Base-by-base conservation (phyloP, 1,140 invertebrate species). In the Drosophila micromelanica region DNA sequence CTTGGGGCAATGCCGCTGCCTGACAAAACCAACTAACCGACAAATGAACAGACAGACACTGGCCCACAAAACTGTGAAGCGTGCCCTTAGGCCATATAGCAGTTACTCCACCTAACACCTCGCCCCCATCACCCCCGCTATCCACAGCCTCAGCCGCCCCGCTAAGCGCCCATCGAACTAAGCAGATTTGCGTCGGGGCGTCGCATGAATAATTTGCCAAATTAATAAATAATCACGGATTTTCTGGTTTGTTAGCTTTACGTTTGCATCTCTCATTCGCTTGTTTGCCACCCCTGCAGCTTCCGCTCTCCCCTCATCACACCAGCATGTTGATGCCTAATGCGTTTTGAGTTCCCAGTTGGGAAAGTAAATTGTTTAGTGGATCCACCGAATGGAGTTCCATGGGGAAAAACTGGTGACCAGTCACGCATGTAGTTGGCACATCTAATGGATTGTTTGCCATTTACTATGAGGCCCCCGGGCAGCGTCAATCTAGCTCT, bases 211-310 rank as follows among this genome's bases (percentile, higher is more conserved):
- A 86, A 86, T 86, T 86, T 86, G 80, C 81, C 81, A 86, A 86
- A 86, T 86, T 86, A 86, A 80, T 80, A 86, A 86, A 86, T 86
- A 86, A 86, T 86, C 81, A 86, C 81, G 81, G 81, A 86, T 80
- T 86, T 80, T 85, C 74, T 78, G 81, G 74, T 78, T 86, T 86
- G 81, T 78, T 86, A 78, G 71, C 72, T 78, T 71, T 72, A 65
- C 56, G 49, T 76, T 77, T 65, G 65, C 62, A 64, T 59, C 46
- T 61, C 38, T 30, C 23, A 60, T 30, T n/a, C 32, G 37, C n/a
- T 32, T 20, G 38, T 49, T 40, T 38, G 23, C 35, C 32, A n/a
- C 42, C 45, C 9, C 45, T 32, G 43, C 48, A 5, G 20, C 55
- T 13, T 13, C 3, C 20, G 7, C 32, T n/a, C 15, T 11, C 9